Evolutionary conservation across 2,888 invertebrate genomes (phyloP), one percentile per base, ranked within the genome.

Genomic region (Choreutis nemorana): DNA sequence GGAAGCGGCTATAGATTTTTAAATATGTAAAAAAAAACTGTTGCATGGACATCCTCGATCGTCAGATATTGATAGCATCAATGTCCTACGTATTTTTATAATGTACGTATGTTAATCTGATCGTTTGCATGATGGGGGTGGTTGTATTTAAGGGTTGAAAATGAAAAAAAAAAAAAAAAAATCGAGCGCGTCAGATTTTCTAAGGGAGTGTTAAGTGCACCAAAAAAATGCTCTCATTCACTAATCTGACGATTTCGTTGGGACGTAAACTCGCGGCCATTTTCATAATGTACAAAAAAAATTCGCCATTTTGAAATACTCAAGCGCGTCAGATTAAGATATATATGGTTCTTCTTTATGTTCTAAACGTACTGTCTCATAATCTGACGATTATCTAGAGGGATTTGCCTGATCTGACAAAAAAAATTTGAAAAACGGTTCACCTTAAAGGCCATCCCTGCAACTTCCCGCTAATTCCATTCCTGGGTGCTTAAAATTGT

Each of bases 211-310:
- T 29, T 28, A 31, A 27, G 28, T 33, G 27, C 29, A 27, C 24
- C 24, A 14, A 26, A 27, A 28, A 18, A 15, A 33, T 30, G 25
- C 30, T 32, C 25, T 16, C 14, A 25, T 30, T 25, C 18, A 34
- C 25, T 31, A 36, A 32, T 30, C 34, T 35, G 35, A 35, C 35
- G 32, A 39, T 37, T 41, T 33, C 25, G 33, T 37, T 36, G 37
- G 26, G 33, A 37, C 37, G 32, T 32, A 36, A 39, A 34, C 33
- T 36, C 31, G 28, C 20, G 36, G 32, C 29, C 34, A 30, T 33
- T 36, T 26, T 31, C 27, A 30, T n/a, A 34, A 34, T 32, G 28
- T 30, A 29, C 31, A 32, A 41, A 38, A 40, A 39, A 39, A 20
- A n/a, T n/a, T 35, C 34, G 25, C 31, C 38, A 36, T 35, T 34